phyloP scores from a whole-genome alignment of 1,140 invertebrate genomes.

The Drosophila erecta region DNA sequence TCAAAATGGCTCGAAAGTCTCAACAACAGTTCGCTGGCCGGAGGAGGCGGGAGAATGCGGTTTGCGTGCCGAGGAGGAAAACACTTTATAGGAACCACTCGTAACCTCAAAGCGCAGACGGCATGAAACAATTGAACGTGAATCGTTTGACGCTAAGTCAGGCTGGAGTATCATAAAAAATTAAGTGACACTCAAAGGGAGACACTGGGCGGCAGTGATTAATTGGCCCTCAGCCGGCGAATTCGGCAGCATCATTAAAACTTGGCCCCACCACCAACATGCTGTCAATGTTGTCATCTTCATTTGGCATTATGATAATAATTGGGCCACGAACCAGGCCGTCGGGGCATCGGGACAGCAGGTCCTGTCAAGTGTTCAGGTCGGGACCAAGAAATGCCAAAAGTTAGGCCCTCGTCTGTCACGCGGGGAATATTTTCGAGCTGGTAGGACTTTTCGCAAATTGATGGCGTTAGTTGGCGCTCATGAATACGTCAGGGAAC shows the following conservation, averaged over 20 bases:
- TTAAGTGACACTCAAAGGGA: slow-evolving; percentile 72
- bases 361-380: slow-evolving; percentile 63
- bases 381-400: slow-evolving; percentile 30
- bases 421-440: slow-evolving; percentile 2
- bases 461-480: slow-evolving; percentile 67
- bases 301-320: slow-evolving; percentile 82
- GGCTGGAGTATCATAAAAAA: slow-evolving; percentile 61
- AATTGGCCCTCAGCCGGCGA: slow-evolving; percentile 64
- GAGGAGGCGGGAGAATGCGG: slow-evolving; percentile 6
- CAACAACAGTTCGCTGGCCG: slow-evolving; percentile 50
- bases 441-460: slow-evolving; percentile 36
- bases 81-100: slow-evolving; percentile 52
- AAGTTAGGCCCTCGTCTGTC: slow-evolving; percentile 48
- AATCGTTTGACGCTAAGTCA: slow-evolving; percentile 43
- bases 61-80: neutral
- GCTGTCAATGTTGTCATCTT: slow-evolving; percentile 75
- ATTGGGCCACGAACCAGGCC: slow-evolving; percentile 54
- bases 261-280: slow-evolving; percentile 26
- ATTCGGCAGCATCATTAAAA: slow-evolving; percentile 77
- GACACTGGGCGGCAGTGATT: slow-evolving; percentile 62
- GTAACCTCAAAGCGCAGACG: slow-evolving; percentile 68
- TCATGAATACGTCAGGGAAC: slow-evolving; percentile 76
- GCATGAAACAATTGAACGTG: slow-evolving; percentile 81
- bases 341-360: slow-evolving; percentile 2
- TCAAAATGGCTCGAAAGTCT: slow-evolving; percentile 50